These are phyloP conservation scores for Allophyes oxyacanthae DNA, from an alignment of 2,888 invertebrate genomes.

Conservation along the genomic window DNA sequence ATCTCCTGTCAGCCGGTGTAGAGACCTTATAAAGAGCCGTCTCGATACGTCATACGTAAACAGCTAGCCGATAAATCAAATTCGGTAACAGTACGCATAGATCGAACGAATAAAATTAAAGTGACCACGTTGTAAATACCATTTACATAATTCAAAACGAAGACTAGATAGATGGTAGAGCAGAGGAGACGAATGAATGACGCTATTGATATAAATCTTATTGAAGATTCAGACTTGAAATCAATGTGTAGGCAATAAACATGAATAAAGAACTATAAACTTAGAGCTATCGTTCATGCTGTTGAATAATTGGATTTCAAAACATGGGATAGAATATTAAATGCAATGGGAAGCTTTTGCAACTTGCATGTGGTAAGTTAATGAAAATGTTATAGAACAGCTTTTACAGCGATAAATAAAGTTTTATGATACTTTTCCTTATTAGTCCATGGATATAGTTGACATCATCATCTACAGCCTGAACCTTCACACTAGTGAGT, in stretches of 20 bases:
- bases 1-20: slow-evolving; percentile 77
- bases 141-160: slow-evolving; percentile 75
- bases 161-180: slow-evolving; percentile 63
- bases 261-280: slow-evolving; percentile 64
- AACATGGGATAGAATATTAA: slow-evolving; percentile 52
- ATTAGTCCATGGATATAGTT: slow-evolving; percentile 17
- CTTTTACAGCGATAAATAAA: slow-evolving; percentile 51
- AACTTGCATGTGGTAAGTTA: slow-evolving; percentile 52
- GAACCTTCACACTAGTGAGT: background rate
- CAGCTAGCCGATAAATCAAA: slow-evolving; percentile 78
- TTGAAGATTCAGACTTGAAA: slow-evolving; percentile 60
- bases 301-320: slow-evolving; percentile 63
- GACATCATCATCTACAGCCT: slow-evolving; percentile 8
- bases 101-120: slow-evolving; percentile 71
- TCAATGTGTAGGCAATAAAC: slow-evolving; percentile 67
- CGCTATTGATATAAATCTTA: slow-evolving; percentile 71
- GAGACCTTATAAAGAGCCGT: slow-evolving; percentile 69
- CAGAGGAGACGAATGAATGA: slow-evolving; percentile 70
- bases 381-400: slow-evolving; percentile 54
- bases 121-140: slow-evolving; percentile 69
- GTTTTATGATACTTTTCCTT: slow-evolving; percentile 32
- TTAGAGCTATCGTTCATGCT: slow-evolving; percentile 54
- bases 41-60: slow-evolving; percentile 71
- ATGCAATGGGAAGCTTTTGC: slow-evolving; percentile 51
- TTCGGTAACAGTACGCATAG: slow-evolving; percentile 69